Percentiles rank a stretch among this genome's conserved stretches.
These are phyloP conservation scores for Casuarius casuarius DNA, from an alignment of 2,113 vertebrate species.

Conservation along the genomic window DNA sequence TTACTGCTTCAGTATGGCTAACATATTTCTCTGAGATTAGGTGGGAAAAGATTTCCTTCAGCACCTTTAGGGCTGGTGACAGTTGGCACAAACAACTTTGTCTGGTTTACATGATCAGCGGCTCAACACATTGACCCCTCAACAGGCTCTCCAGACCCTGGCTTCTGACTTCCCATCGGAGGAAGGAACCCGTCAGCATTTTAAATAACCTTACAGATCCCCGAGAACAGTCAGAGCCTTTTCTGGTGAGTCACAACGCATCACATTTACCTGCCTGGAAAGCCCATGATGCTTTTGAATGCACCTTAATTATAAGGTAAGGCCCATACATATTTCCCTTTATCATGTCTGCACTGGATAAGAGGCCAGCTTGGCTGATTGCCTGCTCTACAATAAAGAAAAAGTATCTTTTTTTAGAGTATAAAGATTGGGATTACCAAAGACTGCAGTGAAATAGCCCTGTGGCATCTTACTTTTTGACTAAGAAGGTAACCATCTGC, in stretches of 20 bases:
- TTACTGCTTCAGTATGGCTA: neutral
- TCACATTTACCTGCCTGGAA: conserved; percentile 28
- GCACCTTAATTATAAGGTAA: conserved; percentile 22
- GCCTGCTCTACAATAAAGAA: neutral
- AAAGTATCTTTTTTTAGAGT: neutral
- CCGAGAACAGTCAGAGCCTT: neutral
- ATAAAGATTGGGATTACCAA: neutral
- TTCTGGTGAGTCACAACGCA: neutral
- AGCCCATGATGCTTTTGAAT: neutral
- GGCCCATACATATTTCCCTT: neutral
- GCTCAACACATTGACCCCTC: neutral
- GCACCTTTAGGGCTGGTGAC: neutral
- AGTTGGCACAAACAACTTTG: neutral
- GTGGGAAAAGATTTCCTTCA: neutral
- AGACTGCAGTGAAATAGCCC: neutral
- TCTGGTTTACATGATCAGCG: neutral
- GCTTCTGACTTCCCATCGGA: neutral
- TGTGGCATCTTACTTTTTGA: conserved; percentile 12
- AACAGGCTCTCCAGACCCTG: neutral
- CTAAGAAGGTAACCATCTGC: neutral
- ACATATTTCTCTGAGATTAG: neutral
- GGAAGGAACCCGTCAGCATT: neutral
- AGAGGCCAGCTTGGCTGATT: neutral
- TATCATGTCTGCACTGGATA: neutral
- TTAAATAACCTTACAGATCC: neutral